phyloP scores from a whole-genome alignment of 2,888 invertebrate species.

The Perizoma flavofasciatum region DNA sequence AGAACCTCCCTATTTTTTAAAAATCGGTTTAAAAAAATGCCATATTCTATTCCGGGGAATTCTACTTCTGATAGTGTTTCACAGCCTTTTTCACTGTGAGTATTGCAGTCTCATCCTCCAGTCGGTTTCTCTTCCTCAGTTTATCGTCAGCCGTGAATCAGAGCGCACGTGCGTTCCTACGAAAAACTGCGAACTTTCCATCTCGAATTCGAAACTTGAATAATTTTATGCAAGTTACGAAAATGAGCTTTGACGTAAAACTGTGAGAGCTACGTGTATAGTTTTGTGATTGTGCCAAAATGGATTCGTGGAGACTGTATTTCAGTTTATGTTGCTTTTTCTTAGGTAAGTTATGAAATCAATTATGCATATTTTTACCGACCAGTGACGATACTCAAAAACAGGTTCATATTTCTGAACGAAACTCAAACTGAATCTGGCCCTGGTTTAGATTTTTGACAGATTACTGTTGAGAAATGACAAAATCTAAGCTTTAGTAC shows the following conservation, averaged over 20 bases:
- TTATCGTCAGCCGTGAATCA: slow-evolving; percentile 9
- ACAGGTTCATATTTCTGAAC: too few relatives aligned
- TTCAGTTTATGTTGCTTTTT: slow-evolving; percentile 31
- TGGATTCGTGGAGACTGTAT: slow-evolving; percentile 34
- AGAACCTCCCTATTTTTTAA: too few relatives aligned
- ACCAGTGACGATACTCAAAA: too few relatives aligned
- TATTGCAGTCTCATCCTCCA: slow-evolving; percentile 10
- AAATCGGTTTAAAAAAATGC: too few relatives aligned
- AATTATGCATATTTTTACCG: too few relatives aligned
- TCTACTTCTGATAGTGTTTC: too few relatives aligned
- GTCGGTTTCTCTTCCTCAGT: slow-evolving; percentile 29
- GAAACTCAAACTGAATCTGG: too few relatives aligned
- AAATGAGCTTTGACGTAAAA: slow-evolving; percentile 38
- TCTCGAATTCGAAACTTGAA: slow-evolving; percentile 21
- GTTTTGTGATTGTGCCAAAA: slow-evolving; percentile 31
- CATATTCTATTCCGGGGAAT: too few relatives aligned
- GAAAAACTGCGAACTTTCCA: slow-evolving; percentile 29
- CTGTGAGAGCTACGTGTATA: slow-evolving; percentile 19
- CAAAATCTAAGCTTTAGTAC: too few relatives aligned
- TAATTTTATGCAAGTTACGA: slow-evolving; percentile 5
- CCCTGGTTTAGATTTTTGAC: too few relatives aligned
- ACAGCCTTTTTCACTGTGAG: slow-evolving; percentile 9
- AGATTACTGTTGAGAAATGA: too few relatives aligned
- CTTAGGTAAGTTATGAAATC: slow-evolving; percentile 30
- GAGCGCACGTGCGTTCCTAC: slow-evolving; percentile 24